Evolutionary conservation across 1,140 invertebrate genomes (phyloP).

Genomic region (Drosophila truncata): DNA sequence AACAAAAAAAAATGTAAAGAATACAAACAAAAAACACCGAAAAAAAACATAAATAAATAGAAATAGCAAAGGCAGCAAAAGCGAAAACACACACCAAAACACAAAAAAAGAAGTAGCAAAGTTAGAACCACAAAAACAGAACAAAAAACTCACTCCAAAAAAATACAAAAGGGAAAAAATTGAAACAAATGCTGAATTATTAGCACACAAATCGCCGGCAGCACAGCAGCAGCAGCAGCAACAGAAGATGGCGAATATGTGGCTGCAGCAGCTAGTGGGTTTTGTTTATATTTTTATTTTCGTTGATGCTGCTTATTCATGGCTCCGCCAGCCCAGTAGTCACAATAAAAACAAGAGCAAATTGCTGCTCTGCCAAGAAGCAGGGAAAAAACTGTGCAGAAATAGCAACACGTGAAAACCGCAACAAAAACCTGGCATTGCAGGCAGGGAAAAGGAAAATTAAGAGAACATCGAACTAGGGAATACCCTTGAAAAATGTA

Average conservation of each 20-base stretch:
- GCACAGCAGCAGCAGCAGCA: constrained; percentile 18
- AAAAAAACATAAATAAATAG: constrained; percentile 28
- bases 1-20: constrained; percentile 69
- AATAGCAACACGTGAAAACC: constrained; percentile 80
- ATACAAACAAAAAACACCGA: constrained; percentile 39
- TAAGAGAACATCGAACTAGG: background rate
- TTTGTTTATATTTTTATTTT: constrained; percentile 52
- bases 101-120: constrained; percentile 36
- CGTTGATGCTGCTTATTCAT: constrained; percentile 62
- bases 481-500: background rate
- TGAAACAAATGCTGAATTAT: constrained; percentile 79
- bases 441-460: constrained; percentile 24
- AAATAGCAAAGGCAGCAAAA: constrained; percentile 34
- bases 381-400: constrained; percentile 58
- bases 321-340: constrained; percentile 37
- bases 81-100: constrained; percentile 28
- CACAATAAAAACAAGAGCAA: constrained; percentile 60
- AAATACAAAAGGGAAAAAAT: constrained; percentile 31
- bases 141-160: constrained; percentile 28
- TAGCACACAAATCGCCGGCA: constrained; percentile 67
- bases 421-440: constrained; percentile 54
- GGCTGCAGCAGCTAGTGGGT: constrained; percentile 29
- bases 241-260: constrained; percentile 22
- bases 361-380: constrained; percentile 31
- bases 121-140: constrained; percentile 28